Conservation (phyloP, 2,113 vertebrate species). For the Siphamia tubifer region DNA sequence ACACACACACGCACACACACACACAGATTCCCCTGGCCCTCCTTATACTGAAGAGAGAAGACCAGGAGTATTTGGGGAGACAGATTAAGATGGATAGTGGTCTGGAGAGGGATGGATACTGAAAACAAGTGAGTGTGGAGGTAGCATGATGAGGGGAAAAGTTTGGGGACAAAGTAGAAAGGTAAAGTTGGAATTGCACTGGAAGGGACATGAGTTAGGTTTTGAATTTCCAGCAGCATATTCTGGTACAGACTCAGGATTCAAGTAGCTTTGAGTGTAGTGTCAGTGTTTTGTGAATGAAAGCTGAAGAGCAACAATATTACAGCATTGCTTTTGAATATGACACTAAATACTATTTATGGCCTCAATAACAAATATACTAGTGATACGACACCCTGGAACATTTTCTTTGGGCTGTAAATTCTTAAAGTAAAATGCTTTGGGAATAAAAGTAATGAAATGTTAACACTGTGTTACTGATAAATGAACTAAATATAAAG, state of each 20-base stretch:
- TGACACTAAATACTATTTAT: too few species aligned
- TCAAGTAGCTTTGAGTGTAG: too few species aligned
- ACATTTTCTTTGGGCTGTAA: too few species aligned
- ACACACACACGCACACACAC: not conserved
- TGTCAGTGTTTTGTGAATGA: too few species aligned
- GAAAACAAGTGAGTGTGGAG: not conserved
- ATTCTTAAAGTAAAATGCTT: too few species aligned
- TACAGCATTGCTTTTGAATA: not conserved
- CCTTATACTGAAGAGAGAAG: slow-evolving; percentile 28
- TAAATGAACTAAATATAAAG: too few species aligned
- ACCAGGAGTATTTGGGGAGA: slow-evolving; percentile 32
- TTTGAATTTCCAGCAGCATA: not conserved
- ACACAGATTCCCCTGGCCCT: slow-evolving; percentile 43
- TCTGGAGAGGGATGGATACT: slow-evolving; percentile 25
- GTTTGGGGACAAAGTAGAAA: not conserved
- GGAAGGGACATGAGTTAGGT: not conserved
- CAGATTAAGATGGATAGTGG: slow-evolving; percentile 52
- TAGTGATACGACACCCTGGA: too few species aligned
- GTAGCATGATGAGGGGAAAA: not conserved
- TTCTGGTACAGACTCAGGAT: too few species aligned
- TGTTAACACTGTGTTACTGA: too few species aligned
- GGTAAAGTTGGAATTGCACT: not conserved
- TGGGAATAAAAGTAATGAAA: too few species aligned
- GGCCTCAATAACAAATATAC: too few species aligned
- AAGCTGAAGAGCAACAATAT: not conserved